A percentile compares a stretch with the other conserved stretches of the same genome.
These are phyloP conservation scores for Calyptommatus sinebrachiatus DNA, from an alignment of 2,113 vertebrate genomes.

Conservation along the genomic window DNA sequence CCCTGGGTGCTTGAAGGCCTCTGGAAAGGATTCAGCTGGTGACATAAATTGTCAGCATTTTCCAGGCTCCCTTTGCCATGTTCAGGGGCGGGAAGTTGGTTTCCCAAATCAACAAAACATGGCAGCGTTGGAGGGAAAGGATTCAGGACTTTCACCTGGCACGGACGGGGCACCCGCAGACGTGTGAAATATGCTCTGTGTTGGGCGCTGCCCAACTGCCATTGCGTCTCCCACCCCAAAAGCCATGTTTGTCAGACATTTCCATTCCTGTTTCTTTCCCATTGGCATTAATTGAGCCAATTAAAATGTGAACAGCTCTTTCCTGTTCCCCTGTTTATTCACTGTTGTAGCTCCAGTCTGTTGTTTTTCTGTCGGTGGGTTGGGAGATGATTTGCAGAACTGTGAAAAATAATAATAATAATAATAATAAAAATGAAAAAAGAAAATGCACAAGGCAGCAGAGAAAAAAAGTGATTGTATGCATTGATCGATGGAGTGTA, in stretches of 20 bases:
- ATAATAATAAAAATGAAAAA: background rate
- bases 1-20: background rate
- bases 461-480: slow-evolving; percentile 1
- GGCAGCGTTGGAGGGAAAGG: background rate
- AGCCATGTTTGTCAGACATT: background rate
- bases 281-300: background rate
- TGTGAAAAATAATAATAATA: background rate
- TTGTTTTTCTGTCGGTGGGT: background rate
- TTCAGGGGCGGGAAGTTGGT: background rate
- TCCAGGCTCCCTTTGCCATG: background rate
- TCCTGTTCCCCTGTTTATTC: slow-evolving; percentile 5
- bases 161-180: background rate
- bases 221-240: background rate
- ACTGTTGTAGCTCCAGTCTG: background rate
- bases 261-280: slow-evolving; percentile 21
- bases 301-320: slow-evolving; percentile 2
- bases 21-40: background rate
- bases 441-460: background rate
- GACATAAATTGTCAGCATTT: background rate
- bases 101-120: background rate
- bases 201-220: slow-evolving; percentile 6
- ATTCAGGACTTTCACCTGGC: background rate
- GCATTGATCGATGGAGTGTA: too few relatives aligned
- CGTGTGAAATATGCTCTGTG: slow-evolving; percentile 21
- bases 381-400: background rate